phyloP scores from a whole-genome alignment of 2,113 vertebrate species.

The Trematocara marginatum region DNA sequence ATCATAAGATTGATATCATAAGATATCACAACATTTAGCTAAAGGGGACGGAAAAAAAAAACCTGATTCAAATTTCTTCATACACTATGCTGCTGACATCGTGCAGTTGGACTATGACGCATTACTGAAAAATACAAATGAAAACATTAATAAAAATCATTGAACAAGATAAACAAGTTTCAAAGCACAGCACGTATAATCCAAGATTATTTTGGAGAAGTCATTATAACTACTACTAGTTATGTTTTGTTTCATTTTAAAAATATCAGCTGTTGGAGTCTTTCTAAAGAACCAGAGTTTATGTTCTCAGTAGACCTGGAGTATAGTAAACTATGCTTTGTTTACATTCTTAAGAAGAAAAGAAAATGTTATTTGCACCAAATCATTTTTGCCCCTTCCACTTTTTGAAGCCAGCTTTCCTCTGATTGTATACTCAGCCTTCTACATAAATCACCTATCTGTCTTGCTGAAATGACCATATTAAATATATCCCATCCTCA shows the following conservation, averaged over 20 bases:
- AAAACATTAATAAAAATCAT: not conserved
- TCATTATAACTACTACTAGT: rapidly evolving
- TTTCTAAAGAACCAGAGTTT: not conserved
- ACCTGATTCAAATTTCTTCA: not conserved
- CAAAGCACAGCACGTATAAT: rapidly evolving
- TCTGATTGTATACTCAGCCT: not conserved
- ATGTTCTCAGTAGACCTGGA: not conserved
- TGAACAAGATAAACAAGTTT: not conserved
- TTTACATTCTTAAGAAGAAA: not conserved
- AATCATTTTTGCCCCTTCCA: not conserved
- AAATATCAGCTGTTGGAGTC: not conserved
- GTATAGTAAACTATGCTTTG: not conserved
- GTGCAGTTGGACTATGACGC: rapidly evolving
- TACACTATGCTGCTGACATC: rapidly evolving
- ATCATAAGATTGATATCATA: not conserved
- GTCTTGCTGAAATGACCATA: not conserved
- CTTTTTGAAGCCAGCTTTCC: not conserved
- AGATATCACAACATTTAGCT: rapidly evolving
- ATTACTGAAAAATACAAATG: not conserved
- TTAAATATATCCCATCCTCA: not conserved
- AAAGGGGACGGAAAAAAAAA: rapidly evolving
- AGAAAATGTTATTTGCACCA: not conserved
- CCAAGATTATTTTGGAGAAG: not conserved
- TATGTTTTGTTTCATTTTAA: not conserved
- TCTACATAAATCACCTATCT: not conserved